phyloP scores from a whole-genome alignment of 2,797 vertebrate species.

The Anniella stebbinsi region DNA sequence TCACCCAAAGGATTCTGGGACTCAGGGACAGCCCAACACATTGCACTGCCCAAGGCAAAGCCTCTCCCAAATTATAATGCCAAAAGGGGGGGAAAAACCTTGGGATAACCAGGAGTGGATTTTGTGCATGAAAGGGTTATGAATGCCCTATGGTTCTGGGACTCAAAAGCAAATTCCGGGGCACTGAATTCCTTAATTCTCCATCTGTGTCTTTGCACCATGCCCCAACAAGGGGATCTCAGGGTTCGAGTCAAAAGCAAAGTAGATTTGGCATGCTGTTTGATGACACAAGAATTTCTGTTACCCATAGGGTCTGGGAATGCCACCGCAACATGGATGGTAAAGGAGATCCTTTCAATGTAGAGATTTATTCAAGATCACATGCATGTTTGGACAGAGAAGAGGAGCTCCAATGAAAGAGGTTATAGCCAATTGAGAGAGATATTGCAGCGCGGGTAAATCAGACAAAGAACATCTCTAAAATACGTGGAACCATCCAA shows the following conservation, averaged over 20 bases:
- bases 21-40: no score
- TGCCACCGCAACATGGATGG: constrained; percentile 46
- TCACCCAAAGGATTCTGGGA: no score
- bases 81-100: no score
- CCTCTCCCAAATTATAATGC: no score
- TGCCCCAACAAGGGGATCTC: not conserved
- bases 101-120: not conserved
- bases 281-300: not conserved
- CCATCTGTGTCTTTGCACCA: not conserved
- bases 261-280: not conserved
- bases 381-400: constrained; percentile 80
- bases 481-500: constrained; percentile 72
- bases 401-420: constrained; percentile 68
- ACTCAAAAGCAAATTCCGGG: not conserved
- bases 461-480: constrained; percentile 64
- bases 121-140: not conserved
- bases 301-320: constrained; percentile 44
- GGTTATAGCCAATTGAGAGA: constrained; percentile 72
- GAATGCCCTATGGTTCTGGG: not conserved
- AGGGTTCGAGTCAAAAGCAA: not conserved
- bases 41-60: no score
- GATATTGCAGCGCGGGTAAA: constrained; percentile 60
- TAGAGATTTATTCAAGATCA: constrained; percentile 81
- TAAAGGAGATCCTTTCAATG: constrained; percentile 61
- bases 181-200: no score